Evolutionary conservation across 2,888 invertebrate species (phyloP).

Genomic region (Meiosimyza platycephala): DNA sequence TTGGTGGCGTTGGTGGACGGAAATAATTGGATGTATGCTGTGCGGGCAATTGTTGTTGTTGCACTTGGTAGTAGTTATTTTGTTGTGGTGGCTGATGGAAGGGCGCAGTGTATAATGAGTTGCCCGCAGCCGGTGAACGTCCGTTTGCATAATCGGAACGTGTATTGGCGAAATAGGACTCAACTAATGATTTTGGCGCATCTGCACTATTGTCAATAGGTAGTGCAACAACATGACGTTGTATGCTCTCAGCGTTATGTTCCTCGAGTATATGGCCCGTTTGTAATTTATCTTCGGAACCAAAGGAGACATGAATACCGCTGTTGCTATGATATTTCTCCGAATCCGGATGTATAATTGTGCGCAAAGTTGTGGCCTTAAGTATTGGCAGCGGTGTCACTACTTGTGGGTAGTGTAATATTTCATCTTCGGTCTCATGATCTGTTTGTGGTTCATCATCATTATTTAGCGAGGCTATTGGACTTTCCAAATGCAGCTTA

Average conservation of each 20-base stretch:
- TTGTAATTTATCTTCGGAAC: slow-evolving; percentile 71
- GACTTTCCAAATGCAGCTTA: slow-evolving; percentile 82
- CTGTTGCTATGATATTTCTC: slow-evolving; percentile 84
- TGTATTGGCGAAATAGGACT: slow-evolving; percentile 46
- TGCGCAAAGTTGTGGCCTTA: slow-evolving; percentile 81
- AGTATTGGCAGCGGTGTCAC: slow-evolving; percentile 70
- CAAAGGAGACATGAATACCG: slow-evolving; percentile 86
- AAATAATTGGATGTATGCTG: slow-evolving; percentile 51
- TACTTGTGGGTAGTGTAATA: slow-evolving; percentile 67
- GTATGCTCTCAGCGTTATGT: slow-evolving; percentile 74
- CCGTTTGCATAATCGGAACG: slow-evolving; percentile 55
- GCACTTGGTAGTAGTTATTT: slow-evolving; percentile 41
- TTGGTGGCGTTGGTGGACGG: slow-evolving; percentile 41
- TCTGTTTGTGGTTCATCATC: slow-evolving; percentile 73
- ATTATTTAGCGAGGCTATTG: slow-evolving; percentile 80
- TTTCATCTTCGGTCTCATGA: slow-evolving; percentile 72
- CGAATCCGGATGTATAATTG: slow-evolving; percentile 88
- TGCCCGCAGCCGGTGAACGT: slow-evolving; percentile 42
- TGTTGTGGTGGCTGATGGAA: slow-evolving; percentile 41
- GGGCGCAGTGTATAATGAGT: slow-evolving; percentile 44
- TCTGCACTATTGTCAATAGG: slow-evolving; percentile 51
- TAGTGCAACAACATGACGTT: slow-evolving; percentile 73
- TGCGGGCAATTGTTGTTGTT: slow-evolving; percentile 53
- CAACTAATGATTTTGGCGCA: slow-evolving; percentile 36
- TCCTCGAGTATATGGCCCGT: slow-evolving; percentile 68